Percentiles rank a stretch among this genome's conserved stretches.
These are phyloP conservation scores for Gonioctena quinquepunctata DNA, from an alignment of 1,140 invertebrate species.

Conservation along the genomic window DNA sequence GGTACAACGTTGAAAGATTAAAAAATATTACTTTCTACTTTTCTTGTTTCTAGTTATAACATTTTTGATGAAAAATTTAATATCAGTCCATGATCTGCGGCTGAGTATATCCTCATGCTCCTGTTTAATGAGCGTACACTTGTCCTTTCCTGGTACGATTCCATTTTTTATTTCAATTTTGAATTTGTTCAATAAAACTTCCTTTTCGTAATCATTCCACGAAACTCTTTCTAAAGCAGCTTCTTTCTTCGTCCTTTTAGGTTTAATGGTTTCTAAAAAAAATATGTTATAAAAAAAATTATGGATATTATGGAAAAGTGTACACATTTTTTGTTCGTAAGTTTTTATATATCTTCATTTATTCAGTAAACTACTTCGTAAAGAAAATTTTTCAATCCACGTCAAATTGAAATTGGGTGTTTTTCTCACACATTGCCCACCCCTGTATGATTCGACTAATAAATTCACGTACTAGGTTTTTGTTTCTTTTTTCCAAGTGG, in stretches of 20 bases:
- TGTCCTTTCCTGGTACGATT: background rate
- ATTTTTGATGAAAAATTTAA: conserved; percentile 13
- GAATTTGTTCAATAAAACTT: conserved; percentile 1
- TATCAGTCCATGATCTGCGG: conserved; percentile 3
- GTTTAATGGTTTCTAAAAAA: background rate
- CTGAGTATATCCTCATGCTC: conserved; percentile 1
- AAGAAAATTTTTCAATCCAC: background rate
- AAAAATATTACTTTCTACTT: background rate
- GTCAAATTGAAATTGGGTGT: background rate
- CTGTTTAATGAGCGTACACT: background rate
- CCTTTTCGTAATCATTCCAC: background rate
- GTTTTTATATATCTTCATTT: background rate
- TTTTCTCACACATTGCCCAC: background rate
- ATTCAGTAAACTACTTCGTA: too few relatives aligned
- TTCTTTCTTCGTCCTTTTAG: background rate
- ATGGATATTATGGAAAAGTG: too few relatives aligned
- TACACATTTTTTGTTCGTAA: background rate
- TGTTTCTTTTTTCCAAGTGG: conserved; percentile 11
- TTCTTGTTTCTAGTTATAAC: background rate
- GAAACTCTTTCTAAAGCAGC: background rate
- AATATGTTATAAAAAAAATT: too few relatives aligned
- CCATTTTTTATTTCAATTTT: background rate
- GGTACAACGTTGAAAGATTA: background rate
- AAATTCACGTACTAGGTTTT: conserved; percentile 22
- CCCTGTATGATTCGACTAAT: background rate